Base-by-base conservation (phyloP, 2,797 vertebrate species). In the Periparus ater region DNA sequence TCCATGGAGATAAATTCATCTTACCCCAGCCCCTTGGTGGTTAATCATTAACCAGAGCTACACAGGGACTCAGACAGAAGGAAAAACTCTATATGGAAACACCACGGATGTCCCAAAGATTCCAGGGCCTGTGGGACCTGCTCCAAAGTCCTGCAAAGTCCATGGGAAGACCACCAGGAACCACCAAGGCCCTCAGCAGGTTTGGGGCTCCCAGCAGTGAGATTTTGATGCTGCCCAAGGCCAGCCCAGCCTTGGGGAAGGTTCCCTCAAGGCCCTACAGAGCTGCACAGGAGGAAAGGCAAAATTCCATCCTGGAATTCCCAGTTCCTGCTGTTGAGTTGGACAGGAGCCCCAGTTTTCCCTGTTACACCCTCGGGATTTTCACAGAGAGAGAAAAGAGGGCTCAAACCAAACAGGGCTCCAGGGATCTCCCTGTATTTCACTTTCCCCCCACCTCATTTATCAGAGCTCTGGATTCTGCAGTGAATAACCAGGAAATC, bases 231-330 rank as follows among this genome's bases (percentile, higher is more conserved):
- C 36, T 27, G 29, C 38, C 3, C 10, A 11, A 47, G 1, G 7
- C 4, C 2, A 42, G 7, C 13, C 26, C 2, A 1, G 17, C 17
- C 34, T 0, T 0, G 6, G 26, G 3, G 4, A 76, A n/a, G 9
- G 53, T 13, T 73, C 53, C 63, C 67, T n/a, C 8, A 1, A 27
- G 9, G 16, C 14, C 6, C 6, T 0, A 20, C 60, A 6, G 48
- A 51, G 29, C 71, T 70, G 7, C 0, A 7, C 11, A 1, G 14
- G 29, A 2, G 6, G 34, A 22, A 57, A 65, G 36, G 27, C 48
- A 75, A 70, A 45, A 20, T 55, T 45, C 36, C 73, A 7, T 0
- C 3, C 1, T 3, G 42, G 63, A 77, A 82, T 44, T 38, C 5
- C 0, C 19, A 4, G 29, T 29, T 84, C 63, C 71, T 44, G 30